Evolutionary conservation across 2,797 vertebrate genomes (phyloP), one percentile per base, ranked within the genome.

Genomic region (Lithobates sylvaticus): DNA sequence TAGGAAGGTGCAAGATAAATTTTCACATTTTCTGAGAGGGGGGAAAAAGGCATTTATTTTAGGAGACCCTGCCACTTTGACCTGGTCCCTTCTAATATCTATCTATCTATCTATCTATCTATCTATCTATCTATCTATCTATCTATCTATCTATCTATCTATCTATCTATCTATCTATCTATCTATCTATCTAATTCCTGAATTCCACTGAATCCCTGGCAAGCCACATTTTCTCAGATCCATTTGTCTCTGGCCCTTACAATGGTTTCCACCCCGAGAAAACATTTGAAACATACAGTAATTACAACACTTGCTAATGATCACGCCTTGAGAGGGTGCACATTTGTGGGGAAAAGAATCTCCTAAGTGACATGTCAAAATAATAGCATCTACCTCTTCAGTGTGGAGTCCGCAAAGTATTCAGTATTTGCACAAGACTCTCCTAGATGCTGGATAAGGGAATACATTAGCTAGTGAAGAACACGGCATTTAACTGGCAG

Each of bases 401-500:
- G 69, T 27, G n/a, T 80, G 71, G 13, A 10, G 21, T n/a, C 67
- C 27, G 16, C 13, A 73, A 27, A 10, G 32, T 74, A 16, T 67
- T 10, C 18, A 10, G 32, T 74, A 10, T 67, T 10, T 26, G 18
- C 16, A 12, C 27, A 54, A 81, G 16, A n/a, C 44, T 79, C 74
- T 79, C 71, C 76, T 76, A 69, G n/a, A 50, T 34, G 18, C 65
- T 36, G 67, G 26, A 16, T 32, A 64, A 64, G 70, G 29, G 76
- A 54, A 78, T 27, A 39, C 76, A 83, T 69, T 0, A 44, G 83
- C 18, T 84, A 10, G 10, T 21, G 10, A 80, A 84, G 81, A 80
- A 61, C 73, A 88, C 42, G 74, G 32, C 70, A 65, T 74, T 34
- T 64, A 50, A 44, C 34, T 50, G 34, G 5, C 81, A 87, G 70